phyloP scores from a whole-genome alignment of 1,140 invertebrate genomes.

The Tetragonula clypearis region DNA sequence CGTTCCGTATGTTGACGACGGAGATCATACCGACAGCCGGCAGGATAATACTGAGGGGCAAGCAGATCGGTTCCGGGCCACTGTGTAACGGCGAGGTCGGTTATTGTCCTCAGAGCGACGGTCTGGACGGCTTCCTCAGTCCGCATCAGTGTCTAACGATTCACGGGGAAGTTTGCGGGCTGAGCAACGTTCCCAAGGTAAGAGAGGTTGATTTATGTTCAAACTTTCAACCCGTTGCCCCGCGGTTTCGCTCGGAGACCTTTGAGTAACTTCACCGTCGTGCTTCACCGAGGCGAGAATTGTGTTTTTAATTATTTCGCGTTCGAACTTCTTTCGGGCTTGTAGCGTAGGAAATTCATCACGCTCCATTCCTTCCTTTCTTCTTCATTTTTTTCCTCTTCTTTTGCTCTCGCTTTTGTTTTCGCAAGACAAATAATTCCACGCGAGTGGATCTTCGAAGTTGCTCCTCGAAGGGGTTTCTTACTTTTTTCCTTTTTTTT shows the following conservation, averaged over 20 bases:
- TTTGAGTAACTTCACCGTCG: conserved; percentile 34
- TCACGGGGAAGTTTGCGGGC: conserved; percentile 81
- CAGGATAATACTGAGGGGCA: conserved; percentile 78
- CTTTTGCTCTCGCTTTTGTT: neutral
- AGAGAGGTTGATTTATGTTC: conserved; percentile 32
- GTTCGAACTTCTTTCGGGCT: neutral
- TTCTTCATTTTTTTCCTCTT: too few relatives aligned
- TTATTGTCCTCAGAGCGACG: conserved; percentile 93
- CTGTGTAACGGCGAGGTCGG: conserved; percentile 82
- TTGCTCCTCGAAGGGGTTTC: neutral
- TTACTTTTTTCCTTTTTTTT: too few relatives aligned
- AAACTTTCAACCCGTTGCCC: neutral
- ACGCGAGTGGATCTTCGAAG: neutral
- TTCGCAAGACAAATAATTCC: neutral
- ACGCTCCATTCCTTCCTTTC: neutral
- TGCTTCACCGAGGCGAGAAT: neutral
- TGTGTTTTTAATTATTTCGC: conserved; percentile 32
- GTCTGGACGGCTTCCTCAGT: conserved; percentile 88
- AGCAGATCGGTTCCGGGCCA: conserved; percentile 72
- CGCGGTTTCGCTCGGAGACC: neutral
- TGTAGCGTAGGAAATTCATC: neutral
- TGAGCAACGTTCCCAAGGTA: conserved; percentile 74
- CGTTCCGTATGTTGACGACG: conserved; percentile 92
- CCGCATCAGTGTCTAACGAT: conserved; percentile 82
- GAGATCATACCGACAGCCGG: conserved; percentile 84